Evolutionary conservation across 2,888 invertebrate genomes (phyloP).

Genomic region (Cataglyphis cursor): DNA sequence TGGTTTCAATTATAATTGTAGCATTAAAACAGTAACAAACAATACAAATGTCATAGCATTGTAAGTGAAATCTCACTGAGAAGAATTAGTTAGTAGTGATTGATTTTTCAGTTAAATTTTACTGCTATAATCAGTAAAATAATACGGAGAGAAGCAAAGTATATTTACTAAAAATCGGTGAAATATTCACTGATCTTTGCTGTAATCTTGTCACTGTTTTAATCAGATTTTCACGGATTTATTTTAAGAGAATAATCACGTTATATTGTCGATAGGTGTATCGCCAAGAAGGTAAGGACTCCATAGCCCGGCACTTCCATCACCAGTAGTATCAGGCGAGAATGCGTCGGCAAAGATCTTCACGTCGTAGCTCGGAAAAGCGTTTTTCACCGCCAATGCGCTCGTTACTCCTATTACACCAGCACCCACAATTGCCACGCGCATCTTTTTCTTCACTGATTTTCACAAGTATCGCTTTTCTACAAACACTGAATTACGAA

Average conservation of each 20-base stretch:
- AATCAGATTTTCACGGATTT: background rate
- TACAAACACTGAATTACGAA: background rate
- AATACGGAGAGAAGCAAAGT: background rate
- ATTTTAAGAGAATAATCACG: conserved; percentile 83
- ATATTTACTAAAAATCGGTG: background rate
- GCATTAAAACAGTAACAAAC: background rate
- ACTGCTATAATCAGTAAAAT: background rate
- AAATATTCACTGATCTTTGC: background rate
- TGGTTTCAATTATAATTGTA: background rate
- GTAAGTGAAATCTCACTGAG: background rate
- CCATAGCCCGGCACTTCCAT: conserved; percentile 93
- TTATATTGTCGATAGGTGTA: conserved; percentile 88
- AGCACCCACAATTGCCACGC: conserved; percentile 91
- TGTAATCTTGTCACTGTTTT: background rate
- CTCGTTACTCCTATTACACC: conserved; percentile 92
- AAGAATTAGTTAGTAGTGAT: background rate
- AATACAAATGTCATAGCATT: background rate
- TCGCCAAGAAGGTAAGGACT: conserved; percentile 90
- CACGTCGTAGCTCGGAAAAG: conserved; percentile 88
- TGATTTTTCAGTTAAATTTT: background rate
- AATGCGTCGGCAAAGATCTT: conserved; percentile 90
- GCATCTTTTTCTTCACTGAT: conserved; percentile 70
- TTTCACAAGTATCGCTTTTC: conserved; percentile 25
- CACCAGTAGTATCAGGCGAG: conserved; percentile 92
- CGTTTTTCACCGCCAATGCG: conserved; percentile 90